Base-by-base conservation (phyloP, 2,113 vertebrate species). In the Tor tambroides region DNA sequence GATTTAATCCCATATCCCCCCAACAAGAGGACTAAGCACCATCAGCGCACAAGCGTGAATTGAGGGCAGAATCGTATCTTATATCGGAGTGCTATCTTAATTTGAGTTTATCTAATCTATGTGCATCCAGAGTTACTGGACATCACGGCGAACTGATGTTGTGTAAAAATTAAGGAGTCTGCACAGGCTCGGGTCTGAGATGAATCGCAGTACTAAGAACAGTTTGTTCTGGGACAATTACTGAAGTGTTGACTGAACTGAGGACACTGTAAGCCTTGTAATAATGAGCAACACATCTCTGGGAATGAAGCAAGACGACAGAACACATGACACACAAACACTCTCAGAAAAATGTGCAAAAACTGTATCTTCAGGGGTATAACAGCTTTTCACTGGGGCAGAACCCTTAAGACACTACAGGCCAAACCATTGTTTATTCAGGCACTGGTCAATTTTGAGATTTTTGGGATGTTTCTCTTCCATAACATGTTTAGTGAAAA, bases 1-100 rank as follows among this genome's bases (percentile, higher is more conserved):
- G 97, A 99, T 92, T 97, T 96, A 92, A 96, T 99, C 92, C 97
- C 97, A 92, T 97, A 98, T 87, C 96, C 97, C 87, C 95, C 96
- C 87, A 96, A 95, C 94, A 95, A 96, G 8, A 96, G 98, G 92
- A 98, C 97, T 95, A 99, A 98, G 96, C 96, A 97, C 94, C 96
- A 96, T 96, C 97, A 97, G 94, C 96, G 86, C 49, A 30, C 80
- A 17, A 21, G n/a, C 3, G 41, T 83, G 4, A 89, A 87, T 65
- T 89, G 90, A 84, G 78, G 6, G 3, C 69, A 65, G 26, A 26
- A 14, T 63, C 35, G 26, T 41, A 35, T 19, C 23, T 11, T 63
- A 87, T 72, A 87, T 41, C 28, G 35, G 82, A 81, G 14, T 26
- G 56, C 12, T 19, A 72, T 74, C 28, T 80, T 76, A 46, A 63